Evolutionary conservation across 2,888 invertebrate genomes (phyloP), one percentile per base, ranked within the genome.

Genomic region (Orthosia gracilis): DNA sequence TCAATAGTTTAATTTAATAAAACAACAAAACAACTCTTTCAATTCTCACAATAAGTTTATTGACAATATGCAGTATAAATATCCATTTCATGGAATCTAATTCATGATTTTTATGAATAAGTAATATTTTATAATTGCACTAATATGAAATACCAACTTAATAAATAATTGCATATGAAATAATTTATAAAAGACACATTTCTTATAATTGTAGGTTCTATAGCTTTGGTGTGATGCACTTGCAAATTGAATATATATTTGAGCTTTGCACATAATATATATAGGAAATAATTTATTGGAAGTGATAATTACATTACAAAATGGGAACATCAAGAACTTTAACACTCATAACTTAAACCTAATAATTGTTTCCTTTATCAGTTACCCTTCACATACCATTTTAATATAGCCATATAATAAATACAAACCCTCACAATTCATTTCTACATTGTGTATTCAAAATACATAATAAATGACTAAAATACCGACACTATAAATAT

Each of bases 71-170:
- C 55, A 73, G 47, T 66, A n/a, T 67, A 72, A 55, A 59, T 62
- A 31, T 77, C 83, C 84, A 84, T 84, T 82, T 84, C 50, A 84
- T 84, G 84, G 82, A 79, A 65, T 77, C 17, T 49, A 69, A 72
- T 72, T 81, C 66, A 65, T 12, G 71, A 72, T 73, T 70, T 76
- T 71, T 73, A 63, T 71, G 45, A 57, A 64, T 69, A 50, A 50
- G 18, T 70, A 64, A 62, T 57, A 68, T 71, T 80, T 54, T 69
- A 69, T 67, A 76, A 72, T 79, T 83, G 83, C 83, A 76, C 72
- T 76, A 83, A 64, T 67, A 71, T 57, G 17, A 75, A 62, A 82
- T 79, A 76, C 67, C 61, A 73, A 69, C 61, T 63, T 75, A 76
- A 65, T 68, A 78, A 82, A 82, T 82, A 73, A 70, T 64, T 73